These are phyloP conservation scores for Loriculus beryllinus DNA, from an alignment of 2,797 vertebrate genomes.

Conservation along the genomic window DNA sequence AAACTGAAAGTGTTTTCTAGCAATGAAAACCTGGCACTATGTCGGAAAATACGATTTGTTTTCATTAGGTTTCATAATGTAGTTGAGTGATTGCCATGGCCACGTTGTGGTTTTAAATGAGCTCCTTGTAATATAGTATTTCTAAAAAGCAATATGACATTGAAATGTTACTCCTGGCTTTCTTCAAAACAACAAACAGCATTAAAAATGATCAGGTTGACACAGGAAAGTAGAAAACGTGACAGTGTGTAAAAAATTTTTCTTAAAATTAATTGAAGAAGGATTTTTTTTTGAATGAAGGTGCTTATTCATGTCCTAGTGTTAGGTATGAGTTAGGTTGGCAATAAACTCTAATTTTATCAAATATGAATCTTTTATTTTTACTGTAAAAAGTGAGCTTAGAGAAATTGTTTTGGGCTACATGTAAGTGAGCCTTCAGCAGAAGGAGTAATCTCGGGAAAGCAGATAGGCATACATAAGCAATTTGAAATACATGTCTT, in stretches of 20 bases:
- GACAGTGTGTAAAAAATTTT: neutral
- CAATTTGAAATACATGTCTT: neutral
- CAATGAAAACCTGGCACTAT: neutral
- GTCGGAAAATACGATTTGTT: slow-evolving; percentile 52
- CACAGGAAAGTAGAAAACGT: slow-evolving; percentile 23
- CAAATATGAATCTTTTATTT: neutral
- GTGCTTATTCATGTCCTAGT: slow-evolving; percentile 21
- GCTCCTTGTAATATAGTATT: slow-evolving; percentile 18
- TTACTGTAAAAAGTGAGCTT: neutral
- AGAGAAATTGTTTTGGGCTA: neutral
- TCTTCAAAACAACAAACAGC: slow-evolving; percentile 57
- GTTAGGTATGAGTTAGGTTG: neutral
- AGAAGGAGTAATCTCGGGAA: neutral
- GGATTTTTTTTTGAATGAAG: neutral
- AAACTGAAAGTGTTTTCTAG: slow-evolving; percentile 42
- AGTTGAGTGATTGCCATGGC: slow-evolving; percentile 47
- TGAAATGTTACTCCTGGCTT: slow-evolving; percentile 52
- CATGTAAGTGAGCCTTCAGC: neutral
- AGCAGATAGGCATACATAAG: neutral
- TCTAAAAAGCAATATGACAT: slow-evolving; percentile 45
- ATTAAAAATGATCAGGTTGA: slow-evolving; percentile 52
- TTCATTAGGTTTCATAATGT: slow-evolving; percentile 64
- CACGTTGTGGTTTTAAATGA: neutral
- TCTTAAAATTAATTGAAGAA: neutral
- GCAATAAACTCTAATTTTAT: neutral